Conservation (phyloP, 2,113 vertebrate genomes). For the Phaethon lepturus region DNA sequence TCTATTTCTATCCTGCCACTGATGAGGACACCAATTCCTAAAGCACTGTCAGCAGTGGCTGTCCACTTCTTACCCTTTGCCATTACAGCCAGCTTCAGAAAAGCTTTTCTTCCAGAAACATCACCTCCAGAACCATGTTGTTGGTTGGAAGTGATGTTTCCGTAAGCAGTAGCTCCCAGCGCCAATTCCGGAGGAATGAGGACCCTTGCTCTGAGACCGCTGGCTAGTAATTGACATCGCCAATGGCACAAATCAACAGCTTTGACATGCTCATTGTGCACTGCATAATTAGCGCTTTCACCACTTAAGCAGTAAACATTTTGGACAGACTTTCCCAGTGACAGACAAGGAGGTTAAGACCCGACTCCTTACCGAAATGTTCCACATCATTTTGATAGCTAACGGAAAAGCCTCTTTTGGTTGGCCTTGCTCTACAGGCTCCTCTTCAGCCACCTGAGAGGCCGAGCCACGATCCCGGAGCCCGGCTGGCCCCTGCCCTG, state of each 20-base stretch:
- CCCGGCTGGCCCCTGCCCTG: background rate
- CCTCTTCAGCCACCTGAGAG: background rate
- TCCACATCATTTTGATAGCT: conserved; percentile 85
- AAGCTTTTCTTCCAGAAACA: background rate
- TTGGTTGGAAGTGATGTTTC: too few relatives aligned
- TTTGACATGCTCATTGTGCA: background rate
- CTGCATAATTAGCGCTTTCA: background rate
- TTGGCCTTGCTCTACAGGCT: background rate
- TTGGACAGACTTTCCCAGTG: background rate
- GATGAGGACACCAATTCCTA: background rate
- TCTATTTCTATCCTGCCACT: background rate
- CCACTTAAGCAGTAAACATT: background rate
- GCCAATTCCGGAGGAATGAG: background rate
- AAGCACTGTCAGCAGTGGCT: background rate
- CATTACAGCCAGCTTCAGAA: background rate
- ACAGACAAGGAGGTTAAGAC: background rate
- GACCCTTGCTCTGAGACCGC: background rate
- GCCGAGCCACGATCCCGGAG: background rate
- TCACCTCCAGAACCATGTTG: background rate
- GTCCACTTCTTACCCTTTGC: background rate
- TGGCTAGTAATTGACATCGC: accelerated
- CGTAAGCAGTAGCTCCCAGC: background rate
- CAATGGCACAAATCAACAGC: background rate
- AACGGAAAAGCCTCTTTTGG: conserved; percentile 53
- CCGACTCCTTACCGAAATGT: conserved; percentile 72